Base-by-base conservation (phyloP, 2,888 invertebrate species). In the Cryptophagus acutangulus region DNA sequence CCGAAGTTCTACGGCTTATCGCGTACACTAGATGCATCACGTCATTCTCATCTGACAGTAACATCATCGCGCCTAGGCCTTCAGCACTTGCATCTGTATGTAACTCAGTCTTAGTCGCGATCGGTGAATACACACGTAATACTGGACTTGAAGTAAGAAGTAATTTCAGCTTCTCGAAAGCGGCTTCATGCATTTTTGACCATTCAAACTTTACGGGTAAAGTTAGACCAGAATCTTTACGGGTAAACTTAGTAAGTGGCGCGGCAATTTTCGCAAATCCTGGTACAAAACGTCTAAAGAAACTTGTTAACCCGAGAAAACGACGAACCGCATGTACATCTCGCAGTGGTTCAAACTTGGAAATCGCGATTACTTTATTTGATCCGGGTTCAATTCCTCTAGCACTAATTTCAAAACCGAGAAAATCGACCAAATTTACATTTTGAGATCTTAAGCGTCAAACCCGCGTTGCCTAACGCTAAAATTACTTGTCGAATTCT, bases 1-100 rank as follows among this genome's bases (percentile, higher is more conserved):
- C 42, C 2, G 49, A 49, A 0, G 52, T 55, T 26, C 53, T 55
- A 24, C 43, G 44, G 10, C 51, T 53, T 10, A 55, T 49, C 24
- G 47, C 53, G 36, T 53, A 49, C 13, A 58, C 45, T 2, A 55
- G 48, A 28, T 54, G 53, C 18, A 51, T 38, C 3, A 45, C 40
- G n/a, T 20, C 24, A 20, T n/a, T 8, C n/a, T 29, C 51, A 45
- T 4, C 47, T n/a, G n/a, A n/a, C 50, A 59, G 58, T 6, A 59
- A 17, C n/a, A 58, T 34, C 17, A 55, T 43, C 15, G 52, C 58
- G 2, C 55, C 57, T 2, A 52, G 31, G 1, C 57, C 61, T 0
- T 15, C 14, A 3, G 17, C 15, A 31, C 45, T 41, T 2, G 51
- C 52, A 17, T 49, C 54, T 9, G 41, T 41, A 25, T 53, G 52